These are phyloP conservation scores for Meiosimyza decipiens DNA, from an alignment of 2,888 invertebrate species.

Conservation along the genomic window DNA sequence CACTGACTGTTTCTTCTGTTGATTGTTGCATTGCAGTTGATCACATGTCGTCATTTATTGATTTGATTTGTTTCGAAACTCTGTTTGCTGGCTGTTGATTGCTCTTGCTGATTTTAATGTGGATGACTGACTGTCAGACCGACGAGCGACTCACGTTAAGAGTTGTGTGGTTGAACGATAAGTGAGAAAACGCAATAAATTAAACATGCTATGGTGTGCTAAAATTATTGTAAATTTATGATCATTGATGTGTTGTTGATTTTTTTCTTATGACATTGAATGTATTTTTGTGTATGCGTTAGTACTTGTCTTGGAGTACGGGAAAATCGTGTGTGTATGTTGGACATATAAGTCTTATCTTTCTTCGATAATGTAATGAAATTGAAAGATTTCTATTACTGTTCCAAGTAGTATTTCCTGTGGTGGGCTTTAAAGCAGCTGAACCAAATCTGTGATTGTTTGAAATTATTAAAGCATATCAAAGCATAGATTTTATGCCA, in stretches of 20 bases:
- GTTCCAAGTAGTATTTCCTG: no score
- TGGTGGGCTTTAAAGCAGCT: no score
- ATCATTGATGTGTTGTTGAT: not conserved
- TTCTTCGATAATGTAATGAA: no score
- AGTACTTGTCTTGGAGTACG: no score
- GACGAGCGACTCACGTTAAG: not conserved
- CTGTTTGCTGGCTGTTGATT: constrained; percentile 10
- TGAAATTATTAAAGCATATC: no score
- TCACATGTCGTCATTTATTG: not conserved
- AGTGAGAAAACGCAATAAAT: constrained; percentile 47
- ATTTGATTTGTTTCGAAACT: constrained; percentile 16
- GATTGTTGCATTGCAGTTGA: constrained; percentile 1
- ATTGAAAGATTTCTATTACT: no score
- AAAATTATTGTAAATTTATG: constrained; percentile 21
- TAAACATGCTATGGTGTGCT: constrained; percentile 26
- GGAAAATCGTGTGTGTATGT: no score
- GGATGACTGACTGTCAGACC: not conserved
- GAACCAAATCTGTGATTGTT: no score
- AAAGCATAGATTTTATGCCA: no score
- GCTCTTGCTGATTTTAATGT: not conserved
- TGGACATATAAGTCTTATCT: no score
- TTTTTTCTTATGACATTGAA: no score
- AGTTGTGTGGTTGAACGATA: constrained; percentile 7
- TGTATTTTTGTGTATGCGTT: no score
- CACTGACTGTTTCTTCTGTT: not conserved